A percentile compares a stretch with the other conserved stretches of the same genome.
Evolutionary conservation across 2,888 invertebrate species (phyloP).

Genomic region (Taenaris catops): DNA sequence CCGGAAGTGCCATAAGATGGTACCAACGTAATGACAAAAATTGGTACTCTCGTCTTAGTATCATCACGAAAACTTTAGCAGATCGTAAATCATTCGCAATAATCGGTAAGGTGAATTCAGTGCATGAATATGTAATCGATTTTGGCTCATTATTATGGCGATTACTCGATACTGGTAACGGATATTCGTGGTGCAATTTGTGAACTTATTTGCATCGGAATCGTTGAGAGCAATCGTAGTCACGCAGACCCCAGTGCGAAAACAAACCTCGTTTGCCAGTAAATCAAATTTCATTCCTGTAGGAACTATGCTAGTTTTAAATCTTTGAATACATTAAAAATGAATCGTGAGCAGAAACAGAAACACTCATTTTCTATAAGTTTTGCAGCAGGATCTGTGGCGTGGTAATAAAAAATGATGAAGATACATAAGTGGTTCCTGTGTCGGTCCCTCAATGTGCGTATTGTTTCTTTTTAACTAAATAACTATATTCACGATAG

Average conservation of each 20-base stretch:
- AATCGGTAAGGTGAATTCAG: slow-evolving; percentile 7
- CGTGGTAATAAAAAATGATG: too few relatives aligned
- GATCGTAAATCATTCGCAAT: slow-evolving; percentile 43
- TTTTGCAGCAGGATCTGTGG: too few relatives aligned
- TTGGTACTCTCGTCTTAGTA: slow-evolving; percentile 24
- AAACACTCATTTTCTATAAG: slow-evolving; percentile 5
- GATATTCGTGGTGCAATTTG: slow-evolving; percentile 63
- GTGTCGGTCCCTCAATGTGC: too few relatives aligned
- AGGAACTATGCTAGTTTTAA: slow-evolving; percentile 21
- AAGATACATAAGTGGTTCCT: too few relatives aligned
- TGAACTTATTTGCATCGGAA: slow-evolving; percentile 61
- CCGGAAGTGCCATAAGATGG: slow-evolving; percentile 16
- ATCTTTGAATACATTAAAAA: slow-evolving; percentile 26
- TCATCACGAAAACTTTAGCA: slow-evolving; percentile 36
- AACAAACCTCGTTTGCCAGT: slow-evolving; percentile 44
- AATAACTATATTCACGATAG: too few relatives aligned
- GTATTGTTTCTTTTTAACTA: too few relatives aligned
- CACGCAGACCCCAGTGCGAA: slow-evolving; percentile 58
- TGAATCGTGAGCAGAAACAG: slow-evolving; percentile 9
- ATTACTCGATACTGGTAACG: slow-evolving; percentile 55
- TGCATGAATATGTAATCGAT: slow-evolving; percentile 45
- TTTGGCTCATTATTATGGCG: slow-evolving; percentile 56
- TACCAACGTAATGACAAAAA: slow-evolving; percentile 29
- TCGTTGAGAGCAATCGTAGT: slow-evolving; percentile 47
- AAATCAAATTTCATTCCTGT: slow-evolving; percentile 17